Conservation (phyloP, 2,797 vertebrate genomes). For the Hoplostethus mediterraneus region DNA sequence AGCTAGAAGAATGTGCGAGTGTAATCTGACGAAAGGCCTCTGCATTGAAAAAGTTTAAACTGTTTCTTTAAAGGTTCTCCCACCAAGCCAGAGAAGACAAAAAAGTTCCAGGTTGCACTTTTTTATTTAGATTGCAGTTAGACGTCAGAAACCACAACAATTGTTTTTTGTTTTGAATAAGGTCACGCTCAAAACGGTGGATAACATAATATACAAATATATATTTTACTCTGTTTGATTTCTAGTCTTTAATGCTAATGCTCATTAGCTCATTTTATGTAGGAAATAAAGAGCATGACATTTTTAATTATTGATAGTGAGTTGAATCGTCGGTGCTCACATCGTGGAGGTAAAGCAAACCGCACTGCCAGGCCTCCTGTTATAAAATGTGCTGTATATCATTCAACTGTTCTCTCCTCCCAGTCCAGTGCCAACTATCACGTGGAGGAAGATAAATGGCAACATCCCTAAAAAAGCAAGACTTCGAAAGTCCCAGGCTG, state of each 20-base stretch:
- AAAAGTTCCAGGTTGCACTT: neutral
- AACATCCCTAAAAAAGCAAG: constrained; percentile 95
- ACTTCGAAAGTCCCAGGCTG: constrained; percentile 95
- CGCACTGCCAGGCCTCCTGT: no score
- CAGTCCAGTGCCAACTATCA: constrained; percentile 97
- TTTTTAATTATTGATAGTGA: neutral
- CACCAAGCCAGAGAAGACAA: neutral
- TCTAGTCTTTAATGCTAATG: neutral
- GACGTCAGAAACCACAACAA: neutral
- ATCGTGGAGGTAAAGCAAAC: neutral
- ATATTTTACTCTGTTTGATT: neutral
- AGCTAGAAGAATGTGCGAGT: neutral
- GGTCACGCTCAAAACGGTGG: neutral
- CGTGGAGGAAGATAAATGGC: constrained; percentile 96
- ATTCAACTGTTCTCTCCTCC: constrained; percentile 28
- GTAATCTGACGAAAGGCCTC: neutral
- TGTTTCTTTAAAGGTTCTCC: neutral
- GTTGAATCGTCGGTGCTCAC: neutral
- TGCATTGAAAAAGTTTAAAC: neutral
- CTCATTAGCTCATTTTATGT: neutral
- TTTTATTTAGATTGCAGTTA: neutral
- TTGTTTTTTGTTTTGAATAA: no score
- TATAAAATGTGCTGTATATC: neutral
- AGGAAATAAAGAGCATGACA: neutral
- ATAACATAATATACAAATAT: neutral